These are phyloP conservation scores for Craterocephalus amniculus DNA, from an alignment of 2,797 vertebrate genomes.

Conservation along the genomic window DNA sequence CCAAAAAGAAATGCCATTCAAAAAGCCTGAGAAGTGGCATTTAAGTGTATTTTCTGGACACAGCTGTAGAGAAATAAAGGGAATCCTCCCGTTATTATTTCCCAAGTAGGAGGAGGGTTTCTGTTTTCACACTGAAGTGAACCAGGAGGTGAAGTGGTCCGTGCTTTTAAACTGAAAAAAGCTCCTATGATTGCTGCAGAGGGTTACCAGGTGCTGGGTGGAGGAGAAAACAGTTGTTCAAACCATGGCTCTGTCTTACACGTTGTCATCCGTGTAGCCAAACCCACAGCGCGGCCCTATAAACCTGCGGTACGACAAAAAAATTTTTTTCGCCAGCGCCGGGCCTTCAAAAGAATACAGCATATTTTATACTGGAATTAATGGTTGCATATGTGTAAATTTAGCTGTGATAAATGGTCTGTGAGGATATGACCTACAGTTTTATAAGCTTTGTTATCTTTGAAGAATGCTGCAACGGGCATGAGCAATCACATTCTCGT, in stretches of 20 bases:
- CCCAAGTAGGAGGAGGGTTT: slow-evolving; percentile 11
- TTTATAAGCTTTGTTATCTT: slow-evolving; percentile 64
- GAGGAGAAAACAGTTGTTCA: slow-evolving; percentile 31
- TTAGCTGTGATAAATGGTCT: slow-evolving; percentile 42
- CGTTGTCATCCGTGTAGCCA: slow-evolving; percentile 33
- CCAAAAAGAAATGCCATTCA: slow-evolving; percentile 18
- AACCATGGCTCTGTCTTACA: slow-evolving; percentile 42
- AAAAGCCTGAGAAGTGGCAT: slow-evolving; percentile 18
- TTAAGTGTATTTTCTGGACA: slow-evolving; percentile 38
- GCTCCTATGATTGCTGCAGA: slow-evolving; percentile 25
- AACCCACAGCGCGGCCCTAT: slow-evolving; percentile 52
- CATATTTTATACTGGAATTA: slow-evolving; percentile 43
- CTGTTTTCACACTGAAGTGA: slow-evolving; percentile 27
- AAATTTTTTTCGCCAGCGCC: slow-evolving; percentile 29
- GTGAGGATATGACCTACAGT: slow-evolving; percentile 59
- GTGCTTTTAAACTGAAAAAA: slow-evolving; percentile 16
- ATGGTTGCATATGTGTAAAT: slow-evolving; percentile 50
- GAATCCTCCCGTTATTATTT: slow-evolving; percentile 6
- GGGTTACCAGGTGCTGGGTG: slow-evolving; percentile 26
- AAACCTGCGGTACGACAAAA: slow-evolving; percentile 57
- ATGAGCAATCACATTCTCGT: slow-evolving; percentile 66
- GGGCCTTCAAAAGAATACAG: slow-evolving; percentile 42
- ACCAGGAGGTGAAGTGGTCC: slow-evolving; percentile 27
- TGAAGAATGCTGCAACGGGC: slow-evolving; percentile 58
- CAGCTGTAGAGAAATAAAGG: slow-evolving; percentile 24